Conservation (phyloP, 2,113 vertebrate genomes). For the Perccottus glenii region DNA sequence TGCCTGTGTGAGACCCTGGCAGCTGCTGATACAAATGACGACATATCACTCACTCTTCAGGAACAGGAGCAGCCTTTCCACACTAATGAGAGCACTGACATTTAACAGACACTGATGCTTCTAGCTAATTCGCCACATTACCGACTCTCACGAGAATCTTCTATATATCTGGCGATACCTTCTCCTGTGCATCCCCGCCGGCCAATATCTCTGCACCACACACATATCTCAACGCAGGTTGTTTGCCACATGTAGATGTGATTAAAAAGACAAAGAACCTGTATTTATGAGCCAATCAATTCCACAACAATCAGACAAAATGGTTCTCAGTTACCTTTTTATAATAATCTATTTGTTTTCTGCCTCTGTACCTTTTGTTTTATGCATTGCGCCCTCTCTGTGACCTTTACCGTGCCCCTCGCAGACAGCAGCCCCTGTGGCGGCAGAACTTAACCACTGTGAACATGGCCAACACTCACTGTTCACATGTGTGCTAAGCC, state of each 20-base stretch:
- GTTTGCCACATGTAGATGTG: background rate
- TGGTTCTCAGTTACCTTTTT: background rate
- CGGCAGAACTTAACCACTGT: conserved; percentile 97
- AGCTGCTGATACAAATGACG: conserved; percentile 22
- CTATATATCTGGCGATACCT: conserved; percentile 22
- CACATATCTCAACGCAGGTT: background rate
- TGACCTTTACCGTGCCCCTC: conserved; percentile 44
- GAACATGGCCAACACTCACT: conserved; percentile 84
- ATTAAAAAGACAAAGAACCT: background rate
- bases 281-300: conserved; percentile 2
- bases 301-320: background rate
- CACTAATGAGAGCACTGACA: conserved; percentile 69
- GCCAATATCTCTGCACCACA: background rate
- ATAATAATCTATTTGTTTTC: background rate
- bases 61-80: conserved; percentile 22
- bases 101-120: conserved; percentile 54
- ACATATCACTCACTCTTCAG: conserved; percentile 33
- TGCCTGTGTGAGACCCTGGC: conserved; percentile 4
- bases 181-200: conserved; percentile 2
- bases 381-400: conserved; percentile 33
- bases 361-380: conserved; percentile 12
- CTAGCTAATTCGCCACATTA: conserved; percentile 44
- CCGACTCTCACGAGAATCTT: conserved; percentile 22
- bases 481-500: conserved; percentile 92
- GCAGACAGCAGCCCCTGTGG: conserved; percentile 65